Base-by-base conservation (phyloP, 2,888 invertebrate species). In the Ichneumoninae sp. region DNA sequence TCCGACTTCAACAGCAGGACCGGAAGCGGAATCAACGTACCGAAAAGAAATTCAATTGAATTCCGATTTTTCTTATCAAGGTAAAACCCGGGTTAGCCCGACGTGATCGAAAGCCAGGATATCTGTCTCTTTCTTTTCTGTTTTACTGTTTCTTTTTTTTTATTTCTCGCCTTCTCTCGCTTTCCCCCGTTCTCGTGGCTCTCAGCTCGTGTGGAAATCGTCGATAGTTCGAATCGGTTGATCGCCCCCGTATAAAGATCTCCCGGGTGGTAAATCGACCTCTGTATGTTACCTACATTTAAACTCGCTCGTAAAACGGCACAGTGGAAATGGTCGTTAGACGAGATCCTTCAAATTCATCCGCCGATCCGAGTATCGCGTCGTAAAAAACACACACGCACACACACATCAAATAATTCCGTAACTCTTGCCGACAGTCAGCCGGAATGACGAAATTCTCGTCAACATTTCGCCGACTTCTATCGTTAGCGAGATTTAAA, bases 21-120 rank as follows among this genome's bases (percentile, higher is more conserved):
- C 69, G 50, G 54, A 81, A 74, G 65, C 78, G 52, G 71, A 71
- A 63, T 33, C 65, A 78, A 74, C 44, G 54, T 65, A 33, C 57
- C 74, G 73, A 70, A 36, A 84, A 81, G 81, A 81, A 81, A 84
- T 81, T 81, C 84, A 77, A 84, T 84, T 71, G 77, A 81, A 81
- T 81, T 81, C 81, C 81, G 81, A 83, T 79, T 79, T 79, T 79
- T 79, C 79, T 83, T 83, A 79, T 71, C 79, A 33, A 54, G 65
- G 44, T 76, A 63, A 40, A 63, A 54, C 33, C 65, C 16, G 30
- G 26, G 70, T 40, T 63, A 63, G n/a, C 16, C 26, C 63, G 63
- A 57, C 22, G 68, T 57, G 77, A 77, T 65, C n/a, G 68, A 74
- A 78, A 69, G 19, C 60, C n/a, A 33, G 77, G 68, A 81, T 81